Evolutionary conservation across 1,140 invertebrate genomes (phyloP).

Genomic region (Hesperophylax magnus): DNA sequence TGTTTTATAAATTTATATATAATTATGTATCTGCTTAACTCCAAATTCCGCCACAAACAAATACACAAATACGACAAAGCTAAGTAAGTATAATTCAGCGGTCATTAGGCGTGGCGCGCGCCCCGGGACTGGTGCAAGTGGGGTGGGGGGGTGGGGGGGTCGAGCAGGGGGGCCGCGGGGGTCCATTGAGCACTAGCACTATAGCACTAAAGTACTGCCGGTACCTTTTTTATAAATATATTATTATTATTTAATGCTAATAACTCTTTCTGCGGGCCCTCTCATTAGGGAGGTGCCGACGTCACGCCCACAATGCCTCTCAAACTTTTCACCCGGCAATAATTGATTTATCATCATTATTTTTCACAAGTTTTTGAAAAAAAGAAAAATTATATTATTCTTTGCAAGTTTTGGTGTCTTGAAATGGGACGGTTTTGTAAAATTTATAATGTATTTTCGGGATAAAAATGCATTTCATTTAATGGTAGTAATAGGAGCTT

Average conservation of each 20-base stretch:
- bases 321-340: not conserved
- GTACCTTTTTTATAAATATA: not conserved
- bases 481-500: no score
- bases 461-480: no score
- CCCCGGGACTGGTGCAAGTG: not conserved
- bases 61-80: conserved; percentile 24
- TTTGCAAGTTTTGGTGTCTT: no score
- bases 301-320: conserved; percentile 25
- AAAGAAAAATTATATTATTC: no score
- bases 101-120: conserved; percentile 24
- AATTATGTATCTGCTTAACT: no score
- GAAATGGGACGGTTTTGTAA: no score
- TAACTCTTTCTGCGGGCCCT: conserved; percentile 54
- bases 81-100: conserved; percentile 47
- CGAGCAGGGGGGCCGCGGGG: conserved; percentile 12
- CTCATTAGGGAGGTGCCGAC: conserved; percentile 47
- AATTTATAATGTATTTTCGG: no score
- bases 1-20: no score
- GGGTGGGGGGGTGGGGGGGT: not conserved
- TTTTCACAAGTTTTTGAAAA: no score
- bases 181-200: conserved; percentile 48
- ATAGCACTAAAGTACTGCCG: not conserved
- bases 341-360: not conserved
- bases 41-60: not conserved
- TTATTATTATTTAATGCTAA: conserved; percentile 54